Evolutionary conservation across 2,113 vertebrate genomes (phyloP).

Genomic region (Poeciliopsis turrubarensis): DNA sequence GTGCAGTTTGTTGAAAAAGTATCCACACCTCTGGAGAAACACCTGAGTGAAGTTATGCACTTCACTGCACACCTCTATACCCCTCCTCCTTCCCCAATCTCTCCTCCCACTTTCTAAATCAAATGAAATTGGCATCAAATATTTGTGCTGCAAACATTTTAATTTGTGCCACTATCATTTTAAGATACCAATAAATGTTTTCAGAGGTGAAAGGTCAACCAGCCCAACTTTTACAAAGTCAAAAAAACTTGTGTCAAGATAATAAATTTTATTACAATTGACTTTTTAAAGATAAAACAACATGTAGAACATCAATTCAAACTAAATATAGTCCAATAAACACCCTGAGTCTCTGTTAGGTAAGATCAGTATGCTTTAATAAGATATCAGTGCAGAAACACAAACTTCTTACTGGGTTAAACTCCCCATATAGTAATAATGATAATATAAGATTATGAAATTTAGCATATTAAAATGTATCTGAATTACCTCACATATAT

Average conservation of each 20-base stretch:
- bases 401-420: constrained; percentile 91
- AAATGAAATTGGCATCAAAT: no score
- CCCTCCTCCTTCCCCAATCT: no score
- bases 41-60: no score
- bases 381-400: constrained; percentile 98
- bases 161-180: no score
- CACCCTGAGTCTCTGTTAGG: constrained; percentile 7
- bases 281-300: background rate
- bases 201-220: no score
- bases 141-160: no score
- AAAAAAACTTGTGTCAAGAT: background rate
- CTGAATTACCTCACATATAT: constrained; percentile 83
- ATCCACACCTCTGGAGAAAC: background rate
- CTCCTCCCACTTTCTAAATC: no score
- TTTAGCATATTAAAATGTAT: constrained; percentile 84
- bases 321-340: constrained; percentile 1
- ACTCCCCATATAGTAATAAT: constrained; percentile 89
- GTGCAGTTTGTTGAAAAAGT: background rate
- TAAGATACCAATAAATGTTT: no score
- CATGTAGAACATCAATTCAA: background rate
- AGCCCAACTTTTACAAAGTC: no score
- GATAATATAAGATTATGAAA: constrained; percentile 83
- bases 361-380: constrained; percentile 97
- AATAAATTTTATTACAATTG: background rate
- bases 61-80: no score